These are phyloP conservation scores for Anas flavirostris DNA, from an alignment of 2,797 vertebrate species.

Conservation along the genomic window DNA sequence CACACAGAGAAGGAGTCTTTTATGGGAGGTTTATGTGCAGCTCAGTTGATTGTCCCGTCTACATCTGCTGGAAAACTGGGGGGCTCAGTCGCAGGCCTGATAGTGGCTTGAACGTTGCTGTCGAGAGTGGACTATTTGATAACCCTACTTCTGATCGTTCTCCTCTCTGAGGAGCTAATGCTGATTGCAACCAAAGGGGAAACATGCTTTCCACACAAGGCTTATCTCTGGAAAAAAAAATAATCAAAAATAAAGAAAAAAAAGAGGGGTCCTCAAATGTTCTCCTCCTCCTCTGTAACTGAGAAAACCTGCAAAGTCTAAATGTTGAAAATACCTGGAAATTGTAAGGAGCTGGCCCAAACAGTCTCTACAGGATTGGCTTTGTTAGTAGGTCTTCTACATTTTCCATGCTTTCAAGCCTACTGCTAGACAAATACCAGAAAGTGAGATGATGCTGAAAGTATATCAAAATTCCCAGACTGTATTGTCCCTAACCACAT, in stretches of 20 bases:
- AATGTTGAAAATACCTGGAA: slow-evolving; percentile 16
- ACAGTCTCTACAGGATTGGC: background rate
- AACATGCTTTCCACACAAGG: background rate
- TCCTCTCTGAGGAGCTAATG: background rate
- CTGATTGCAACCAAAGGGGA: background rate
- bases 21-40: background rate
- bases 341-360: background rate
- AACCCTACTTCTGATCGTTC: background rate
- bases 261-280: background rate
- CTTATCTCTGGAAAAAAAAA: slow-evolving; percentile 45
- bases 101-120: background rate
- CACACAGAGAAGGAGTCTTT: background rate
- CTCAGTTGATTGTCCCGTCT: background rate
- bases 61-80: background rate
- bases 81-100: background rate
- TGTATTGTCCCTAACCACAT: background rate
- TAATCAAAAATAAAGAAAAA: background rate
- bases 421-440: background rate
- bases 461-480: background rate
- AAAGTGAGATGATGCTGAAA: background rate
- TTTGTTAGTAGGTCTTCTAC: background rate
- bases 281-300: background rate
- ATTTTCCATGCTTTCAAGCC: background rate
- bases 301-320: background rate
- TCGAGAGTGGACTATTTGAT: background rate